Evolutionary conservation across 2,113 vertebrate genomes (phyloP).

Genomic region (Puma concolor): DNA sequence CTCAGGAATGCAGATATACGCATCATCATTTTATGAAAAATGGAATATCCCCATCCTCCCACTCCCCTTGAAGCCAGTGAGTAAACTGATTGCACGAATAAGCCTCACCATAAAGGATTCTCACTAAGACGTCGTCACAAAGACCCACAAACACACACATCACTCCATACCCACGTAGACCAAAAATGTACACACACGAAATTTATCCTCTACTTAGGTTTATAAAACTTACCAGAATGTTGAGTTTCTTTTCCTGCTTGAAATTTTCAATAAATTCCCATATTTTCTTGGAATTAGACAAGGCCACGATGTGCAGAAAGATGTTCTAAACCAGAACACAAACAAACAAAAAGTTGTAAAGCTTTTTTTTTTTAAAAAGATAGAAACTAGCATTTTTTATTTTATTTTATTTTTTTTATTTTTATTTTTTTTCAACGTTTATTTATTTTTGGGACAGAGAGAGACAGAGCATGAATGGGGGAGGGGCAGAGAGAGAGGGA

Average conservation of each 20-base stretch:
- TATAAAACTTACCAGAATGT: slow-evolving; percentile 87
- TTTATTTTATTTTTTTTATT: no score
- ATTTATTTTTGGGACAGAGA: no score
- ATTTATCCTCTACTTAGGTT: not conserved
- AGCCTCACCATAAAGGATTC: not conserved
- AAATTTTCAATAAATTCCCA: slow-evolving; percentile 91
- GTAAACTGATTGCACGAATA: not conserved
- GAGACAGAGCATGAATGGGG: no score
- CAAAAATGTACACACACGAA: not conserved
- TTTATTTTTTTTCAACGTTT: no score
- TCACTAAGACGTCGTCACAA: not conserved
- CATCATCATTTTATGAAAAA: not conserved
- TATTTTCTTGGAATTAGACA: slow-evolving; percentile 88
- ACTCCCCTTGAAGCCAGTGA: not conserved
- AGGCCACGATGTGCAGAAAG: slow-evolving; percentile 89
- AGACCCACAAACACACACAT: not conserved
- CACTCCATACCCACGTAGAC: not conserved
- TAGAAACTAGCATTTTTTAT: not conserved
- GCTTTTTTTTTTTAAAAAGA: not conserved
- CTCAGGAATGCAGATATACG: not conserved
- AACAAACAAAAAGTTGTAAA: not conserved
- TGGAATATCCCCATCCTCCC: not conserved
- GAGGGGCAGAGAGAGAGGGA: no score
- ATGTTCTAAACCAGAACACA: slow-evolving; percentile 83
- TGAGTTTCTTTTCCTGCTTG: slow-evolving; percentile 84